Evolutionary conservation across 2,888 invertebrate species (phyloP).

Genomic region (Rhorus exstirpatorius): DNA sequence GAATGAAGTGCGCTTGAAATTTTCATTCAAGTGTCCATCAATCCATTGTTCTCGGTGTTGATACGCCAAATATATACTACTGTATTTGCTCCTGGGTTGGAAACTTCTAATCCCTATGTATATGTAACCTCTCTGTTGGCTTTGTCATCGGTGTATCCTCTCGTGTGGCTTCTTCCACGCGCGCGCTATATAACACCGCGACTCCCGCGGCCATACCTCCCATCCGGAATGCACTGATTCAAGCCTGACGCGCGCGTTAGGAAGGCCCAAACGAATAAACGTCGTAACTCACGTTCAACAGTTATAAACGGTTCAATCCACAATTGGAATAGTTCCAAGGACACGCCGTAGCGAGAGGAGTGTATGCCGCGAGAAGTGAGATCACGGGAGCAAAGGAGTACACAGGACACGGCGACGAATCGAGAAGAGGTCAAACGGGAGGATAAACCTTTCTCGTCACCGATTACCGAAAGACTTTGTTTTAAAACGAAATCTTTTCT

Average conservation of each 20-base stretch:
- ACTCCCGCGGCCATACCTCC: not conserved
- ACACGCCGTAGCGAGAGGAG: constrained; percentile 18
- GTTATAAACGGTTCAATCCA: constrained; percentile 83
- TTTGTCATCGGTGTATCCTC: not conserved
- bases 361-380: constrained; percentile 29
- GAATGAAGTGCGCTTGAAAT: not conserved
- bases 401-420: not conserved
- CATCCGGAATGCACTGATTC: constrained; percentile 24
- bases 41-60: constrained; percentile 7
- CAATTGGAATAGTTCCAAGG: constrained; percentile 83
- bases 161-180: not conserved
- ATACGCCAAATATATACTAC: constrained; percentile 3
- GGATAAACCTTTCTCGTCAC: not conserved
- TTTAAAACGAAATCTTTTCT: not conserved
- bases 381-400: not conserved
- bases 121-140: too few species aligned
- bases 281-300: constrained; percentile 84
- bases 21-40: not conserved
- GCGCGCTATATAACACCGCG: not conserved
- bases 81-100: not conserved
- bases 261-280: constrained; percentile 66
- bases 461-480: not conserved
- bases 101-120: too few species aligned
- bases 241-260: constrained; percentile 4
- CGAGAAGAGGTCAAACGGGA: not conserved